Evolutionary conservation across 92 coral and sea anemone genomes (phyloP), one percentile per base, ranked within the genome.

Genomic region (Paramuricea clavata): DNA sequence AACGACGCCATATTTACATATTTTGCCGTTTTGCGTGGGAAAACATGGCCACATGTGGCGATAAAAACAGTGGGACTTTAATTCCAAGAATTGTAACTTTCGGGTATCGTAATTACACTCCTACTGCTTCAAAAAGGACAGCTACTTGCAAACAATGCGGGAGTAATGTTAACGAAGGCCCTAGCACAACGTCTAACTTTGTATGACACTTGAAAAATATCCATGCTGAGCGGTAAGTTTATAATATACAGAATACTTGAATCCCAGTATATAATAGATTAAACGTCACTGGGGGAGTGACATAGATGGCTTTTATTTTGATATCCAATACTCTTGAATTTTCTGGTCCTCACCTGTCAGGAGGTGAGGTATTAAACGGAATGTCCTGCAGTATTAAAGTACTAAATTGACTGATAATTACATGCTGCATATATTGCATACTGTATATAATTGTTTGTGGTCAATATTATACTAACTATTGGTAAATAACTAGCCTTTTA

Each of bases 61-160:
- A n/a, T 15, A 56, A 39, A 39, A 25, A 22, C 6, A 28, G 21
- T 28, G 21, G 32, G 12, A 60, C 32, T 25, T 60, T 28, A 28
- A 22, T 26, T 25, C 68, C 68, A 60, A 22, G 68, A 60, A 60
- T 60, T 60, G 15, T 60, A 9, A 22, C 68, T 60, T 60, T 60
- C 68, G 68, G 33, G 68, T 26, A 60, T 60, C 32, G 11, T 22
- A 60, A 60, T 60, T 60, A 26, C 33, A 60, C 61, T 52, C 6
- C 30, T 26, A 60, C 68, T 21, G 6, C 68, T 22, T 60, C 68
- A 9, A 60, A 60, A 13, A 25, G 68, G 32, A 60, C 68, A 28
- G 68, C 68, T 60, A 60, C 68, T 5, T 60, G 68, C 32, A 60
- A 22, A 60, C n/a, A 7, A 60, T 60, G 68, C 68, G 32, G 32